A percentile compares a stretch with the other conserved stretches of the same genome.
phyloP scores from a whole-genome alignment of 2,888 invertebrate genomes.

The Volucella inanis region DNA sequence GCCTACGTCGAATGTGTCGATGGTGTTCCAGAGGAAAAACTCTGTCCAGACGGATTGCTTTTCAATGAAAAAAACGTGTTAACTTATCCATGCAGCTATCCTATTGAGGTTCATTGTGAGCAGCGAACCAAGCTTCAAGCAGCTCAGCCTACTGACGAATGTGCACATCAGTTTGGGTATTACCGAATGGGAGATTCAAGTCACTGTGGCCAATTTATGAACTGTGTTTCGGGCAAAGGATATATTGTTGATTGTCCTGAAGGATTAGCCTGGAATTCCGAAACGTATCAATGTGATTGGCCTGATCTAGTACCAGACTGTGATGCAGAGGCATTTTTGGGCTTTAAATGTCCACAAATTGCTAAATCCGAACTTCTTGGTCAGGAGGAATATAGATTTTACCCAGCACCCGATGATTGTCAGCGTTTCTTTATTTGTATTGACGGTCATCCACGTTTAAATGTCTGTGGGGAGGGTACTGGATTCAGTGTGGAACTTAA shows the following conservation, averaged over 20 bases:
- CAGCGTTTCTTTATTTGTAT: conserved; percentile 92
- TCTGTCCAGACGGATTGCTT: conserved; percentile 92
- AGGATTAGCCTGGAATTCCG: conserved; percentile 90
- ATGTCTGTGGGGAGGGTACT: conserved; percentile 89
- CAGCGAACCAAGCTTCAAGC: conserved; percentile 86
- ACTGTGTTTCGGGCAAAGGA: conserved; percentile 91
- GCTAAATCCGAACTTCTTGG: conserved; percentile 82
- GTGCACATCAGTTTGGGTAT: conserved; percentile 93
- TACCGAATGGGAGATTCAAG: conserved; percentile 87
- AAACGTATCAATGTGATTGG: conserved; percentile 92
- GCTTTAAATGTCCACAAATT: conserved; percentile 90
- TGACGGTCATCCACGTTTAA: conserved; percentile 88
- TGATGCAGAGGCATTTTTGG: conserved; percentile 90
- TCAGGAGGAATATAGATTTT: conserved; percentile 83
- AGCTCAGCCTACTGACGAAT: conserved; percentile 87
- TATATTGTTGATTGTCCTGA: conserved; percentile 91
- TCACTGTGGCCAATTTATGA: conserved; percentile 91
- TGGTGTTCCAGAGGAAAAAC: conserved; percentile 89
- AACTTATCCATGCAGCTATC: conserved; percentile 92
- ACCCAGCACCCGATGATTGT: conserved; percentile 86
- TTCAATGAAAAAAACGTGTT: conserved; percentile 89
- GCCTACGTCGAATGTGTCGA: conserved; percentile 89
- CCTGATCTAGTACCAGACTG: conserved; percentile 92
- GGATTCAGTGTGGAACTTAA: conserved; percentile 90
- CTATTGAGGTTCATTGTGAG: conserved; percentile 90